Percentiles rank a stretch among this genome's conserved stretches.
These are phyloP conservation scores for Caenorhabditis inopinata DNA, from an alignment of 1,140 invertebrate species.

Conservation along the genomic window DNA sequence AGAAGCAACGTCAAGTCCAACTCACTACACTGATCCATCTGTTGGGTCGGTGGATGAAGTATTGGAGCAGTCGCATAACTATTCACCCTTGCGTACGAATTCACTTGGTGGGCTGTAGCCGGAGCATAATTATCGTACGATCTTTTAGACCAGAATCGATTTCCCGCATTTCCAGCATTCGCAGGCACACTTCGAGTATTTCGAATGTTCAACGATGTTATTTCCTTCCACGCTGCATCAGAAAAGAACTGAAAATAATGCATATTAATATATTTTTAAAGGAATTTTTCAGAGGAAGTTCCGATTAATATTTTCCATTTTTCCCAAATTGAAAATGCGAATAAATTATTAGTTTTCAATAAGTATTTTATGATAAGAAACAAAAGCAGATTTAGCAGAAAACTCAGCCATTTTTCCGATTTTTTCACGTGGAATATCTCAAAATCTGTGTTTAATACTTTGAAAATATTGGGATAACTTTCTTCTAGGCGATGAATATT, in stretches of 20 bases:
- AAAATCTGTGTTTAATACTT: too few relatives aligned
- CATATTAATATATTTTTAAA: too few relatives aligned
- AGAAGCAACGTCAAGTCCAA: background rate
- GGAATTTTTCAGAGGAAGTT: too few relatives aligned
- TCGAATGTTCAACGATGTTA: conserved; percentile 47
- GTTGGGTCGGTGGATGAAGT: conserved; percentile 8
- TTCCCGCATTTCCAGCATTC: background rate
- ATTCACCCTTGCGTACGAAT: background rate
- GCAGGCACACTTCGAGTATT: conserved; percentile 26
- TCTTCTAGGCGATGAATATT: too few relatives aligned
- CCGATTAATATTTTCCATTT: too few relatives aligned
- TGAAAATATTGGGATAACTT: too few relatives aligned
- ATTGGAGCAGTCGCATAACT: background rate
- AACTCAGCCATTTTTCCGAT: too few relatives aligned
- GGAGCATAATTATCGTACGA: conserved; percentile 29
- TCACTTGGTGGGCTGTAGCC: conserved; percentile 8
- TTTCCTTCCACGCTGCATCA: conserved; percentile 53
- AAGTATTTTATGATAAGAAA: too few relatives aligned
- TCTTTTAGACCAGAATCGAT: conserved; percentile 23
- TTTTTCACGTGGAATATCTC: too few relatives aligned
- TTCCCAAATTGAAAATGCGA: too few relatives aligned
- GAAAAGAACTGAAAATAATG: conserved; percentile 48
- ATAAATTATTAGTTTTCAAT: too few relatives aligned
- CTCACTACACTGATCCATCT: conserved; percentile 43
- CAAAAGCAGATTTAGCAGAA: too few relatives aligned